phyloP scores from a whole-genome alignment of 30 jellyfish, hydroid and myxozoan genomes.

The Clytia hemisphaerica region DNA sequence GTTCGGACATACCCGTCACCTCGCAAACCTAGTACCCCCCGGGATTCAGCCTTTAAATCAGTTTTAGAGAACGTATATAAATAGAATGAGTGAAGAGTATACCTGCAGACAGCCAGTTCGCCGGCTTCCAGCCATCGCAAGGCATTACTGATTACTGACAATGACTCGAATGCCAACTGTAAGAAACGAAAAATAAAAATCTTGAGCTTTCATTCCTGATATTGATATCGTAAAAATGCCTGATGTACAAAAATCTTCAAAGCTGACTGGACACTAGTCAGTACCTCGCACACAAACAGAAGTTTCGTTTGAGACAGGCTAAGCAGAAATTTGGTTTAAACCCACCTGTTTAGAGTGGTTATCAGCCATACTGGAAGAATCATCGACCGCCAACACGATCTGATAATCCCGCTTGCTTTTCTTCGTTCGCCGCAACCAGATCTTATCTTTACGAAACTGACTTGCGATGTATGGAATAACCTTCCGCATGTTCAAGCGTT shows the following conservation, averaged over 20 bases:
- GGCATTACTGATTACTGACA: constrained; percentile 86
- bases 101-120: constrained; percentile 84
- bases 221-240: not conserved
- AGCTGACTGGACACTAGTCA: not conserved
- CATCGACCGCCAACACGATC: constrained; percentile 87
- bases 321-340: no score
- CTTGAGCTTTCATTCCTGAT: not conserved
- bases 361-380: constrained; percentile 97
- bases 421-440: constrained; percentile 94
- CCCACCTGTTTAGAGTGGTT: constrained; percentile 90
- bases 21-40: no score
- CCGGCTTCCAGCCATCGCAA: constrained; percentile 90
- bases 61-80: not conserved
- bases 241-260: not conserved
- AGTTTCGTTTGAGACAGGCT: not conserved
- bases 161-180: constrained; percentile 82
- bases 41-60: not conserved
- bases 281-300: not conserved
- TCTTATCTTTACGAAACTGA: constrained; percentile 86
- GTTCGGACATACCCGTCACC: no score
- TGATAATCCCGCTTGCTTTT: constrained; percentile 81
- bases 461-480: constrained; percentile 97
- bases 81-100: not conserved
- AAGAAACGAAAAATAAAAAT: not conserved
- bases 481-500: constrained; percentile 93